Percentiles rank a stretch among this genome's conserved stretches.
These are phyloP conservation scores for Hypomecis punctinalis DNA, from an alignment of 2,888 invertebrate species.

Conservation along the genomic window DNA sequence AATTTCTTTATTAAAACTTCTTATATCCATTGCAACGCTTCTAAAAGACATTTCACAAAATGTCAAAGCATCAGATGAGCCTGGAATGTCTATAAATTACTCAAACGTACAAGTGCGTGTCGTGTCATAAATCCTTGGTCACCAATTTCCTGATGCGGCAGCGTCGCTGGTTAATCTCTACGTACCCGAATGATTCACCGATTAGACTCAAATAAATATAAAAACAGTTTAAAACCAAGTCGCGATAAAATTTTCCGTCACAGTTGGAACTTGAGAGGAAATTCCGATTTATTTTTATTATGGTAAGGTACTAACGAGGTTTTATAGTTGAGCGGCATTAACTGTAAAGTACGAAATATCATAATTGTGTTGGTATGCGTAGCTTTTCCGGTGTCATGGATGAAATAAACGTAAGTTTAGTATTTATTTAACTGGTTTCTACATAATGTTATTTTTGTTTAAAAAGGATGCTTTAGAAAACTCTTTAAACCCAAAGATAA, in stretches of 20 bases:
- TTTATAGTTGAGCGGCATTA: conserved; percentile 19
- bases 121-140: conserved; percentile 44
- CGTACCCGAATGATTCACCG: conserved; percentile 44
- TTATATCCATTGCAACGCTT: background rate
- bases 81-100: conserved; percentile 39
- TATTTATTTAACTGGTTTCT: background rate
- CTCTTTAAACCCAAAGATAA: too few relatives aligned
- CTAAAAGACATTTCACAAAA: conserved; percentile 16
- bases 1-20: background rate
- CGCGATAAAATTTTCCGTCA: background rate
- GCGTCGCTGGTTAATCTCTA: conserved; percentile 39
- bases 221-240: conserved; percentile 19
- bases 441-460: too few relatives aligned
- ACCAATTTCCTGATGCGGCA: conserved; percentile 46
- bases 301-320: conserved; percentile 18
- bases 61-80: conserved; percentile 27
- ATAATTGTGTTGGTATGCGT: conserved; percentile 44
- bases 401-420: conserved; percentile 1
- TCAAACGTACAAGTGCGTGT: conserved; percentile 39
- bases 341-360: conserved; percentile 39
- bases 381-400: conserved; percentile 38
- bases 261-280: background rate
- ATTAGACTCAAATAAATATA: conserved; percentile 5
- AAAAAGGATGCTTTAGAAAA: too few relatives aligned
- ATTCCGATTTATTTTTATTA: conserved; percentile 17